A percentile compares a stretch with the other conserved stretches of the same genome.
phyloP scores from a whole-genome alignment of 2,797 vertebrate species.

The Kryptopterus vitreolus region DNA sequence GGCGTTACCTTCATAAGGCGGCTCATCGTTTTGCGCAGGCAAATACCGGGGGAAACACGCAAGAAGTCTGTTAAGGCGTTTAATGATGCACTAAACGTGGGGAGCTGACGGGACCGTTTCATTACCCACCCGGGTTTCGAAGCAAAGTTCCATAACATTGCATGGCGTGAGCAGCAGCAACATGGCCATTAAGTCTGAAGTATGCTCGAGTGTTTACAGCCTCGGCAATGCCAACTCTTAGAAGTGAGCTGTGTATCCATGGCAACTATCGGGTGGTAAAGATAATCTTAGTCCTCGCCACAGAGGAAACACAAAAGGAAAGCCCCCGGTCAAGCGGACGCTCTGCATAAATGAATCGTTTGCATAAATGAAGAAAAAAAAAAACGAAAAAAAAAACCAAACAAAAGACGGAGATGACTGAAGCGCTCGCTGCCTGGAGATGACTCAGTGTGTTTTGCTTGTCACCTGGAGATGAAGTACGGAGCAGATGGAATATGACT shows the following conservation, averaged over 20 bases:
- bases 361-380: slow-evolving; percentile 36
- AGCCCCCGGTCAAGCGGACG: slow-evolving; percentile 22
- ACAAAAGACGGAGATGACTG: slow-evolving; percentile 32
- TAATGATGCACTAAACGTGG: slow-evolving; percentile 1
- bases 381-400: slow-evolving; percentile 27
- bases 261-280: slow-evolving; percentile 84
- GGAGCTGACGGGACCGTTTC: slow-evolving; percentile 3
- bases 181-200: slow-evolving; percentile 20
- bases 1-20: background rate
- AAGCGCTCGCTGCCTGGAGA: slow-evolving; percentile 24
- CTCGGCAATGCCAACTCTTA: slow-evolving; percentile 30
- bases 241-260: slow-evolving; percentile 77
- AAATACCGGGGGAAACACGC: background rate
- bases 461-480: slow-evolving; percentile 49
- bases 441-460: slow-evolving; percentile 42
- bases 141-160: slow-evolving; percentile 6
- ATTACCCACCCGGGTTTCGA: slow-evolving; percentile 12
- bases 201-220: slow-evolving; percentile 34
- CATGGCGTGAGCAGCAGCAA: slow-evolving; percentile 14
- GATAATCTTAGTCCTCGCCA: slow-evolving; percentile 73
- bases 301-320: slow-evolving; percentile 64
- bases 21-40: background rate
- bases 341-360: background rate
- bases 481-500: slow-evolving; percentile 40
- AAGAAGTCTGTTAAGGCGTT: slow-evolving; percentile 8